Base-by-base conservation (phyloP, 2,888 invertebrate genomes). In the Pristionchus entomophagus region DNA sequence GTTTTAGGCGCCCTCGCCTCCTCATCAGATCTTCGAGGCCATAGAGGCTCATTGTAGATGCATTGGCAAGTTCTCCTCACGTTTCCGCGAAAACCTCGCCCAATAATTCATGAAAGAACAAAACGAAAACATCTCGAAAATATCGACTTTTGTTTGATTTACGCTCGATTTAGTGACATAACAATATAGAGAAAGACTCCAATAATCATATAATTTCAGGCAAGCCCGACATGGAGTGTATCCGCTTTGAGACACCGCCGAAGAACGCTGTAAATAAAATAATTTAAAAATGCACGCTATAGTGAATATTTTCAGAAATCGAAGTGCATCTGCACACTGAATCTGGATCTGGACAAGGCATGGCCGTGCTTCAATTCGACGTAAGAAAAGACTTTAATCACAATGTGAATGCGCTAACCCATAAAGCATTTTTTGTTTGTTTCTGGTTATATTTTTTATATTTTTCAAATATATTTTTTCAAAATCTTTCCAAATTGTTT, bases 11-110 rank as follows among this genome's bases (percentile, higher is more conserved):
- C 19, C 45, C 45, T 73, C 73, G 1, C 73, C 41, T 32, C 59
- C 69, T 32, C 85, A 85, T 53, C 85, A 85, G 53, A 51, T 73
- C 59, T 89, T 85, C 80, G 91, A 91, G 84, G 91, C 91, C 56
- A 91, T 91, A 59, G 91, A 91, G 81, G 91, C 91, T 1, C 91
- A 91, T 87, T 91, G 91, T 49, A 88, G 90, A 85, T 91, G 91
- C 82, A 87, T 90, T 45, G 73, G 73, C 41, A 41, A 73, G 8
- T 56, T 56, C 5, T 56, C n/a, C 17, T 56, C 45, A 45, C 8
- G 6, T 45, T n/a, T n/a, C n/a, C n/a, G n/a, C n/a, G n/a, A n/a
- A n/a, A n/a, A n/a, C n/a, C n/a, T n/a, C n/a, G n/a, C n/a, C n/a
- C n/a, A n/a, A n/a, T n/a, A n/a, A n/a, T n/a, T n/a, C n/a, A n/a